Percentiles rank a stretch among this genome's conserved stretches.
These are phyloP conservation scores for Psilopogon haemacephalus DNA, from an alignment of 2,113 vertebrate species.

Conservation along the genomic window DNA sequence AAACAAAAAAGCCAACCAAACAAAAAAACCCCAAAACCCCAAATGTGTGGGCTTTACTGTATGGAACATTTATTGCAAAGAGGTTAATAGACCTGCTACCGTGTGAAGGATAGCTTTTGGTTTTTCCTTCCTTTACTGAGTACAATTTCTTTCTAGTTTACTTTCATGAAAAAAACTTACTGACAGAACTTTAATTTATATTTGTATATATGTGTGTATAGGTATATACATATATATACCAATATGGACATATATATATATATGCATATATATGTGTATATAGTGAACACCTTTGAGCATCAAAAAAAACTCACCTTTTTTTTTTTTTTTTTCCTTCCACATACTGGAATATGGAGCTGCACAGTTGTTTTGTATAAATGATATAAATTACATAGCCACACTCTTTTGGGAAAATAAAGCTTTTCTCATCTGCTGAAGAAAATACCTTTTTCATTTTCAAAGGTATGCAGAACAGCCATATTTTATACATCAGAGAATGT, in stretches of 20 bases:
- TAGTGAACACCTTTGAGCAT: not conserved
- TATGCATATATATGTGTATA: not conserved
- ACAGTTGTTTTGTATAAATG: constrained; percentile 46
- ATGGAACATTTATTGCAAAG: not conserved
- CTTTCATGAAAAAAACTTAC: not conserved
- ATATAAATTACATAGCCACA: constrained; percentile 45
- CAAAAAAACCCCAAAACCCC: no score
- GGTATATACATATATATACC: not conserved
- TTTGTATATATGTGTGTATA: not conserved
- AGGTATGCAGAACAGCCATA: not conserved
- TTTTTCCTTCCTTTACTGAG: not conserved
- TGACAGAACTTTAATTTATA: not conserved
- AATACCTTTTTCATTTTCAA: constrained; percentile 34
- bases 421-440: constrained; percentile 49
- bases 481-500: constrained; percentile 43
- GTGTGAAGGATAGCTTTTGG: not conserved
- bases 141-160: not conserved
- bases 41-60: not conserved
- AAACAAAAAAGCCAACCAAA: no score
- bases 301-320: not conserved
- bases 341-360: not conserved
- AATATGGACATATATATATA: not conserved
- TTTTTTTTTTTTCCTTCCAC: not conserved
- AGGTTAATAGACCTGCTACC: constrained; percentile 23
- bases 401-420: constrained; percentile 38